Base-by-base conservation (phyloP, 2,888 invertebrate genomes). In the Theristus sp. region DNA sequence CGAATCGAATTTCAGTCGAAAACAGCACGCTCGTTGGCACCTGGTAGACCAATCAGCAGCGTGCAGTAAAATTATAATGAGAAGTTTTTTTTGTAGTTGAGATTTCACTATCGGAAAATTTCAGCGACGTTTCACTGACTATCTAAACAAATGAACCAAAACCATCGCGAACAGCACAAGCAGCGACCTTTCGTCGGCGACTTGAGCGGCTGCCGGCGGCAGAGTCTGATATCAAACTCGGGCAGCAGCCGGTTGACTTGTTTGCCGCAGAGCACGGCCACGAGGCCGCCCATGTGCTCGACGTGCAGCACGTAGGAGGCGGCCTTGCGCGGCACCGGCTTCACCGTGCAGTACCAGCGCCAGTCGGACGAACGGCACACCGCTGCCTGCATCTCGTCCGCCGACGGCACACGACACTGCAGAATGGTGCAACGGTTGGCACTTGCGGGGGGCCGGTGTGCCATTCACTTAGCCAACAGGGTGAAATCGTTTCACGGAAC, bases 311-410 rank as follows among this genome's bases (percentile, higher is more conserved):
- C 76, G 67, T 78, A 80, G 61, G 77, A 75, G 56, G 67, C 65
- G 28, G 65, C 63, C 47, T 68, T 66, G 26, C 67, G 61, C 27
- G 62, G 60, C 58, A 68, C 61, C 20, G 71, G 70, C 31, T 67
- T 84, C 87, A 98, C 94, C 60, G 96, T 98, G 79, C 98, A 98
- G 78, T 94, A 91, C 62, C 94, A 81, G 6, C 96, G 84, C 61
- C 86, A 87, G 60, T 83, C 80, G 1, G 91, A 91, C 22, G 96
- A 89, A 59, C 87, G 84, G 55, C 90, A 89, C 46, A 94, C 93
- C 79, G 94, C 94, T 65, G 87, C 86, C 61, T 93, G 82, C 63
- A 96, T 79, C 67, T 86, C 85, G 71, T 83, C 84, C 24, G 84
- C 81, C 74, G 89, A 87, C 54, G 96, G 96, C 67, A 96, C 87